A percentile compares a stretch with the other conserved stretches of the same genome.
Evolutionary conservation across 2,888 invertebrate genomes (phyloP).

Genomic region (Agonopterix subpropinquella): DNA sequence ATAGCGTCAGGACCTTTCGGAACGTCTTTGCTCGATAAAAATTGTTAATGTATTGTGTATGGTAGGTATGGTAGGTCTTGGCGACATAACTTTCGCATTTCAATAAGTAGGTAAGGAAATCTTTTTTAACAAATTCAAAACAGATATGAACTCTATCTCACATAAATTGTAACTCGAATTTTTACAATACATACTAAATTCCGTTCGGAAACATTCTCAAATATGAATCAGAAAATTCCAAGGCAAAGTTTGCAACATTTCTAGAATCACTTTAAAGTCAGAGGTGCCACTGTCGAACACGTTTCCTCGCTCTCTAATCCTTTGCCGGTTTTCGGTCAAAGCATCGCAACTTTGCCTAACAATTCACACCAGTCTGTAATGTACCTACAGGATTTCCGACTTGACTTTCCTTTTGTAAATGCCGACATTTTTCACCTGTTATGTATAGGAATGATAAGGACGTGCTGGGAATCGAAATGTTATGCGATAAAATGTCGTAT

Average conservation of each 20-base stretch:
- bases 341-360: slow-evolving; percentile 35
- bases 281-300: slow-evolving; percentile 41
- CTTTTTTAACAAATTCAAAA: no score
- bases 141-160: no score
- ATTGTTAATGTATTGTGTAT: no score
- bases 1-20: no score
- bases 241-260: not conserved
- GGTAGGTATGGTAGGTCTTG: no score
- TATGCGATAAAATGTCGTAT: slow-evolving; percentile 14
- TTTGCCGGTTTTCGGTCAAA: slow-evolving; percentile 19
- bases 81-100: no score
- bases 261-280: slow-evolving; percentile 41
- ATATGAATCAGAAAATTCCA: slow-evolving; percentile 1
- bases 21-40: no score
- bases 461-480: slow-evolving; percentile 33
- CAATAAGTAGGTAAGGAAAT: no score
- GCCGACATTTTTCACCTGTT: slow-evolving; percentile 27
- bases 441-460: slow-evolving; percentile 41
- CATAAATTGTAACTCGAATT: no score
- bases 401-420: slow-evolving; percentile 32
- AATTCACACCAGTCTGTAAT: slow-evolving; percentile 7
- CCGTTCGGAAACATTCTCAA: slow-evolving; percentile 18
- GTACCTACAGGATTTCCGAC: slow-evolving; percentile 27
- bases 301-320: slow-evolving; percentile 48
- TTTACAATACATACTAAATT: no score